phyloP scores from a whole-genome alignment of 1,140 invertebrate genomes.

The Piezodorus guildinii region DNA sequence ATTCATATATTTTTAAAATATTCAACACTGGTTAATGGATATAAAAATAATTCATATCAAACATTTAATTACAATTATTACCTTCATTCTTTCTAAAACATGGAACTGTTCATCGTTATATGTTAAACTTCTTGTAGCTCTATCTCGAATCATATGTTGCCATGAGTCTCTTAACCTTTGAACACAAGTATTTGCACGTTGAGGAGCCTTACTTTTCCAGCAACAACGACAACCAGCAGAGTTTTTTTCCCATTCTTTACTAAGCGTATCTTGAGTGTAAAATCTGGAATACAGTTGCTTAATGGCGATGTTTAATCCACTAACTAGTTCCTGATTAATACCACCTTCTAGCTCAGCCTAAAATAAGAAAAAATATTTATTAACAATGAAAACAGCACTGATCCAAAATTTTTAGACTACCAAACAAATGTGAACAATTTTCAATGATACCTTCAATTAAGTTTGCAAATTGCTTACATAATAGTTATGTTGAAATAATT shows the following conservation, averaged over 20 bases:
- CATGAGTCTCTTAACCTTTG: conserved; percentile 75
- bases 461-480: too few relatives aligned
- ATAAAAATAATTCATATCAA: too few relatives aligned
- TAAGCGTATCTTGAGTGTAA: conserved; percentile 43
- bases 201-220: conserved; percentile 48
- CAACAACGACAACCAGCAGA: conserved; percentile 54
- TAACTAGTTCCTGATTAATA: conserved; percentile 35
- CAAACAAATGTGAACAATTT: too few relatives aligned
- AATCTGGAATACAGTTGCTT: conserved; percentile 45
- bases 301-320: conserved; percentile 39
- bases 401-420: too few relatives aligned
- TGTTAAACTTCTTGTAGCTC: conserved; percentile 68
- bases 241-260: conserved; percentile 60
- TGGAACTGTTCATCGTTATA: conserved; percentile 92
- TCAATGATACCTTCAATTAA: too few relatives aligned
- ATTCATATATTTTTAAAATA: too few relatives aligned
- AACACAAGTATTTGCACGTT: conserved; percentile 59
- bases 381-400: too few relatives aligned
- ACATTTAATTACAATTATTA: conserved; percentile 24
- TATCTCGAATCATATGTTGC: conserved; percentile 79
- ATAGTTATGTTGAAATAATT: too few relatives aligned
- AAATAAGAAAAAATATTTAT: conserved; percentile 6
- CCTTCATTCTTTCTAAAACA: conserved; percentile 68
- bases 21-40: too few relatives aligned
- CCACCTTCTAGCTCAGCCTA: conserved; percentile 33